Percentiles rank a stretch among this genome's conserved stretches.
Conservation (phyloP, 2,113 vertebrate genomes). For the Illadopsis cleaveri region DNA sequence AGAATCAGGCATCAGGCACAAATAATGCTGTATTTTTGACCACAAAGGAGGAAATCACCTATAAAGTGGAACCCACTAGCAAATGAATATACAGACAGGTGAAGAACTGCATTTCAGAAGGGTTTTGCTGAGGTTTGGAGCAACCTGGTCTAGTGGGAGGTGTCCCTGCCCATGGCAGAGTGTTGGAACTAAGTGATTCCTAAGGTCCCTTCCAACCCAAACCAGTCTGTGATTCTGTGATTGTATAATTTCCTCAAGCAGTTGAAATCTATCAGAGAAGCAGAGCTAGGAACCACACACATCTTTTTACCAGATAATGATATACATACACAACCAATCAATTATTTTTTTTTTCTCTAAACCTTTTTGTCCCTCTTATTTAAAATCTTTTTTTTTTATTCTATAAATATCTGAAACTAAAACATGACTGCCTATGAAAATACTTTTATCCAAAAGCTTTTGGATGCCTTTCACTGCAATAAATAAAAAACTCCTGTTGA, state of each 20-base stretch:
- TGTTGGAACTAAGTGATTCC: neutral
- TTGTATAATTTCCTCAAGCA: neutral
- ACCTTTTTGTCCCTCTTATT: neutral
- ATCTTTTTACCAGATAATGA: neutral
- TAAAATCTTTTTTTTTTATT: neutral
- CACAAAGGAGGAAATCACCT: neutral
- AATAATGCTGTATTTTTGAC: neutral
- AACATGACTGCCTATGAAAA: neutral
- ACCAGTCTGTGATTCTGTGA: neutral
- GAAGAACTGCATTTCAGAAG: neutral
- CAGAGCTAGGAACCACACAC: neutral
- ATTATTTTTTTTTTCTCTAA: neutral
- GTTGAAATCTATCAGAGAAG: neutral
- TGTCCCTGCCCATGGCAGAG: neutral
- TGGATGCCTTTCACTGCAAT: neutral
- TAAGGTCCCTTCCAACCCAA: neutral
- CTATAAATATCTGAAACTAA: neutral
- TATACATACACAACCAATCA: neutral
- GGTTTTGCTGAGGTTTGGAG: neutral
- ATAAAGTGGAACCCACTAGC: neutral
- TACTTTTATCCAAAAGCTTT: neutral
- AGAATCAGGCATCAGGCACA: neutral
- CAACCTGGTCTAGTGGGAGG: neutral
- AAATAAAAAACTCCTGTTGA: neutral
- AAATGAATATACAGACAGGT: neutral